These are phyloP conservation scores for Eupithecia subfuscata DNA, from an alignment of 2,888 invertebrate genomes.

Conservation along the genomic window DNA sequence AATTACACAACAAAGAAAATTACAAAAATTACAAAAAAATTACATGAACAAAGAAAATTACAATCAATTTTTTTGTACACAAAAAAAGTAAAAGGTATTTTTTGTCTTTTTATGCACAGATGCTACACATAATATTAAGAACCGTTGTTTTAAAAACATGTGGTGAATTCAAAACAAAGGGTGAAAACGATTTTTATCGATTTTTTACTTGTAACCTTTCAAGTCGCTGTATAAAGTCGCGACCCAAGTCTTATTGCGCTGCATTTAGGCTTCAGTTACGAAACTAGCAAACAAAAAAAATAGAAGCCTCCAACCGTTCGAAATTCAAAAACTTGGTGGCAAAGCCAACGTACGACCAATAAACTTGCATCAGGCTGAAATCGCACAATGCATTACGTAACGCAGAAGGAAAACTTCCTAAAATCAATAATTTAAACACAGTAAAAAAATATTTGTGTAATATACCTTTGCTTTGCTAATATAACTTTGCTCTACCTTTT, in stretches of 20 bases:
- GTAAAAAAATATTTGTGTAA: no score
- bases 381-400: slow-evolving; percentile 12
- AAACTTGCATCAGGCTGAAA: slow-evolving; percentile 58
- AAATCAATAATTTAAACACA: background rate
- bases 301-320: slow-evolving; percentile 28
- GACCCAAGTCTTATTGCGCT: background rate
- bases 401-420: slow-evolving; percentile 1
- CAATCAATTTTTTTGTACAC: no score
- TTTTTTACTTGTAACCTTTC: background rate
- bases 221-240: background rate
- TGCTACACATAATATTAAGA: no score
- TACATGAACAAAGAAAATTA: no score
- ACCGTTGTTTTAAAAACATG: no score
- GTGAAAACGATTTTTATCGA: no score
- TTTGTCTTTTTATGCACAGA: no score
- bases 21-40: no score
- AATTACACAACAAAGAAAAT: no score
- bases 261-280: slow-evolving; percentile 19
- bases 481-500: background rate
- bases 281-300: slow-evolving; percentile 30
- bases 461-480: no score
- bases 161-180: no score
- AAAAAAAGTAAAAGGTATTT: no score
- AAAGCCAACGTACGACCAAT: slow-evolving; percentile 43
- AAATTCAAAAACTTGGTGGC: slow-evolving; percentile 38